Evolutionary conservation across 2,113 vertebrate species (phyloP).

Genomic region (Daboia siamensis): DNA sequence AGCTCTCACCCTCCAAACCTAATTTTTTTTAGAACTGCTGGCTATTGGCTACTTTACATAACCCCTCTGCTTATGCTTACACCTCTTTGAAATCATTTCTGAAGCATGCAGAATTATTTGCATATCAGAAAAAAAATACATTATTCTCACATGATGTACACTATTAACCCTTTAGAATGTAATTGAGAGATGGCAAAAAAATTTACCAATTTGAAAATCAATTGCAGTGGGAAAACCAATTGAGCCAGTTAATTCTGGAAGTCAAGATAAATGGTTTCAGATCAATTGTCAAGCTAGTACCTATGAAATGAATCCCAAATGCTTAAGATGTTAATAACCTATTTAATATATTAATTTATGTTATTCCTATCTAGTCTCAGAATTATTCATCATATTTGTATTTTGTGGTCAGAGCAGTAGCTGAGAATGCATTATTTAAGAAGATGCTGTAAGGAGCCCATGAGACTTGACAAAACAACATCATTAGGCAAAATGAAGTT

Average conservation of each 20-base stretch:
- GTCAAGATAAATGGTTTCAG: not conserved
- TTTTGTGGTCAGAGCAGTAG: constrained; percentile 46
- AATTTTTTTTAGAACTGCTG: not conserved
- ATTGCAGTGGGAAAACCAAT: not conserved
- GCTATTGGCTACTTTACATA: not conserved
- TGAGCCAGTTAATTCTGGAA: not conserved
- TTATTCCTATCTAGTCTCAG: not conserved
- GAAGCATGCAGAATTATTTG: not conserved
- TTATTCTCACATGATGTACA: not conserved
- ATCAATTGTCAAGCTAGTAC: not conserved
- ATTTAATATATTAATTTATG: not conserved
- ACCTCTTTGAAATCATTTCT: not conserved
- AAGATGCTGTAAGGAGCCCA: constrained; percentile 46
- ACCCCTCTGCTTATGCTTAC: not conserved
- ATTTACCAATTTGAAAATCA: not conserved
- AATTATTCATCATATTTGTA: constrained; percentile 31
- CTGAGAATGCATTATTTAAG: constrained; percentile 58
- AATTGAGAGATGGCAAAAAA: not conserved
- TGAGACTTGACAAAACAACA: constrained; percentile 41
- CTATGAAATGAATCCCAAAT: not conserved
- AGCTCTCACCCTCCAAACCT: not conserved
- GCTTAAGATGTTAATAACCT: not conserved
- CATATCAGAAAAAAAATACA: not conserved
- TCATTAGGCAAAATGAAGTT: constrained; percentile 58
- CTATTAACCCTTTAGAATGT: not conserved